Evolutionary conservation across 2,888 invertebrate genomes (phyloP), one percentile per base, ranked within the genome.

Genomic region (Agrilus mali): DNA sequence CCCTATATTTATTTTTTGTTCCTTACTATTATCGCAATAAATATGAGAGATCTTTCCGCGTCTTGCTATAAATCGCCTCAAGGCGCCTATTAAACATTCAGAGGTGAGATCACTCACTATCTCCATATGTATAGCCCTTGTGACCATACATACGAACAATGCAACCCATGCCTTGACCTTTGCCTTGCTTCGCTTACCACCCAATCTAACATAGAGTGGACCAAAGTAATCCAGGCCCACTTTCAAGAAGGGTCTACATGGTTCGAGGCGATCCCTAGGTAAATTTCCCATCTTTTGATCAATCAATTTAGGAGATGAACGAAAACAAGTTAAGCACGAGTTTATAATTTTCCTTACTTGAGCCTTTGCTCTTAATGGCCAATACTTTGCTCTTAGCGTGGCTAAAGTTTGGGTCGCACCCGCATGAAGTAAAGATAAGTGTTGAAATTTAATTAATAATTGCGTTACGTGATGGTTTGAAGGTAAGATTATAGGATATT

Each of bases 131-230:
- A 54, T 50, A 7, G 51, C 52, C 36, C 47, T 48, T 3, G 55
- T 54, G 1, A 50, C 36, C 38, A 51, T 50, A 43, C 57, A 59
- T 2, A 59, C 48, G 44, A 54, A 58, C n/a, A 54, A 8, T 16
- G 47, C 47, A n/a, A 59, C 43, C 42, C 56, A 57, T 7, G 48
- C 48, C 41, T 59, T 58, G 2, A 32, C 42, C 1, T 44, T 45
- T 35, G 47, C 45, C 1, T 44, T 41, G 16, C 54, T 53, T n/a
- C 54, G 31, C 8, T 48, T 38, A 14, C 7, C 20, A 8, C 42
- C 34, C 5, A 48, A 46, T 17, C 50, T 45, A 7, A 54, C 39
- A 1, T 36, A 20, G 31, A 49, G 42, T 14, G 47, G 49, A 15
- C 50, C 48, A 16, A 46, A 49, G 22, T 46, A 49, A 36, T 55